Percentiles rank a stretch among this genome's conserved stretches.
These are phyloP conservation scores for Strongylocentrotus purpuratus DNA, from an alignment of 35 echinoderm and acorn worm genomes.

Conservation along the genomic window DNA sequence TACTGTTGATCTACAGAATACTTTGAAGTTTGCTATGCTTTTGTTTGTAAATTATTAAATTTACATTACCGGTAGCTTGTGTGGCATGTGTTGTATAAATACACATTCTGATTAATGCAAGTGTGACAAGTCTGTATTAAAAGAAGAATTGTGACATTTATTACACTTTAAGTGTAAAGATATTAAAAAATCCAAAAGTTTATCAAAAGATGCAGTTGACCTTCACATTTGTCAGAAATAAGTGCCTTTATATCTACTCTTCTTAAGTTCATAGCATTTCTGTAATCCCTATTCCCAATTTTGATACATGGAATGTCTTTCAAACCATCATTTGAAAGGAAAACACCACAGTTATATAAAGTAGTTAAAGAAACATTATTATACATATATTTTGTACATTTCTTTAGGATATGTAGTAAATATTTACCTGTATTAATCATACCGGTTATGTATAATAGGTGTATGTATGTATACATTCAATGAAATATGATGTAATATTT, in stretches of 20 bases:
- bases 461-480: neutral
- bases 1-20: too few relatives aligned
- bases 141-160: too few relatives aligned
- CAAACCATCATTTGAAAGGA: conserved; percentile 2
- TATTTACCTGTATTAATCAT: too few relatives aligned
- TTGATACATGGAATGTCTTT: neutral
- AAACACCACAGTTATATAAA: neutral
- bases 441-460: neutral
- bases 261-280: neutral
- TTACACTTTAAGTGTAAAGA: neutral
- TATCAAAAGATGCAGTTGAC: too few relatives aligned
- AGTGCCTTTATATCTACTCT: neutral
- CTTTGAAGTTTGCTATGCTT: too few relatives aligned
- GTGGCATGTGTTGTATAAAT: neutral
- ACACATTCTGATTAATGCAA: neutral
- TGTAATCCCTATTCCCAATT: neutral
- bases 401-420: too few relatives aligned
- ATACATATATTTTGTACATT: too few relatives aligned
- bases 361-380: too few relatives aligned
- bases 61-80: too few relatives aligned
- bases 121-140: neutral
- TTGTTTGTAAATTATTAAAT: too few relatives aligned
- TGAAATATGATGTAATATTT: neutral
- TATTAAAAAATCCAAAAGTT: neutral
- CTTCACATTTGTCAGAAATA: neutral